Evolutionary conservation across 2,113 vertebrate genomes (phyloP).

Genomic region (Dicrurus megarhynchus): DNA sequence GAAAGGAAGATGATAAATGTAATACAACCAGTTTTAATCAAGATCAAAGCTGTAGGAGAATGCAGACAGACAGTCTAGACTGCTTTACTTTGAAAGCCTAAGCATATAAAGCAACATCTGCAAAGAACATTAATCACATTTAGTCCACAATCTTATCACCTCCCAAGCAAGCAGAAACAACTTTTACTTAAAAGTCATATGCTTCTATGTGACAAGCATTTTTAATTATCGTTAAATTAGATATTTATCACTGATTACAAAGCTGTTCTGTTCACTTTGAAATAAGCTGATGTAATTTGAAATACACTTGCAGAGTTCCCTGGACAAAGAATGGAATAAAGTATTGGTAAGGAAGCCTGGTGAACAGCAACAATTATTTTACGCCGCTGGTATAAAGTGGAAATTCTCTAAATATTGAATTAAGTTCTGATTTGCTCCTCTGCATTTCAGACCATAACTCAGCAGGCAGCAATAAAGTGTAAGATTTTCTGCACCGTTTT

Average conservation of each 20-base stretch:
- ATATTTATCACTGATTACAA: slow-evolving; percentile 46
- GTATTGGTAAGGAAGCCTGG: background rate
- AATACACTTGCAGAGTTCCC: background rate
- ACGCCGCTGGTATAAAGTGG: background rate
- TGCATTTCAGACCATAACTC: background rate
- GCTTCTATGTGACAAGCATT: background rate
- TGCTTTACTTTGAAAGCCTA: slow-evolving; percentile 68
- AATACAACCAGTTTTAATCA: slow-evolving; percentile 78
- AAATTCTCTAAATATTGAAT: background rate
- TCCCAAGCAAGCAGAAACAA: slow-evolving; percentile 54
- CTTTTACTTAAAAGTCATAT: slow-evolving; percentile 60
- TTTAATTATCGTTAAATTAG: slow-evolving; percentile 17
- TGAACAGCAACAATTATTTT: background rate
- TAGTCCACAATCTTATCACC: slow-evolving; percentile 64
- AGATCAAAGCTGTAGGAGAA: slow-evolving; percentile 79
- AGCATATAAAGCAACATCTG: slow-evolving; percentile 82
- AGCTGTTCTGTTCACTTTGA: background rate
- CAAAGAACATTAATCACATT: slow-evolving; percentile 79
- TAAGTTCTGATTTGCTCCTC: background rate
- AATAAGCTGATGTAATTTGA: background rate
- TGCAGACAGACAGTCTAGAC: slow-evolving; percentile 82
- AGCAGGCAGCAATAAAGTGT: background rate
- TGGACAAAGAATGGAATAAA: background rate
- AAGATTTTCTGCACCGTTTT: background rate
- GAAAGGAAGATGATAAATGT: slow-evolving; percentile 73